Evolutionary conservation across 2,113 vertebrate genomes (phyloP).

Genomic region (Apteryx owenii): DNA sequence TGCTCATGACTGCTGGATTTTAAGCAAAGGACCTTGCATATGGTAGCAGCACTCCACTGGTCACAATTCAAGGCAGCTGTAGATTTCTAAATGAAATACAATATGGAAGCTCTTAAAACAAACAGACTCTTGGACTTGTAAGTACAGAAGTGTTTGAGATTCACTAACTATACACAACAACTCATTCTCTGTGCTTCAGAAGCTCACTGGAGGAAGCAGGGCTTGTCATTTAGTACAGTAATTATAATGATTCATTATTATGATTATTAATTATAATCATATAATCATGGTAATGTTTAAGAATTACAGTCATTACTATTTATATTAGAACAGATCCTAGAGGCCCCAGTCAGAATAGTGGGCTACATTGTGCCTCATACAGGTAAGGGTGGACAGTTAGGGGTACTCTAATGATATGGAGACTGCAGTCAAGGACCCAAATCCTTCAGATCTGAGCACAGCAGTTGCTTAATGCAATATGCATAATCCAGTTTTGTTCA

Average conservation of each 20-base stretch:
- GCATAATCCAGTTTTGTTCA: fast-evolving
- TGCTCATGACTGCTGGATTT: background rate
- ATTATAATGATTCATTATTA: slow-evolving; percentile 71
- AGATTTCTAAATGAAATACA: slow-evolving; percentile 10
- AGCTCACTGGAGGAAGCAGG: slow-evolving; percentile 26
- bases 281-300: slow-evolving; percentile 67
- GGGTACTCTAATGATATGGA: background rate
- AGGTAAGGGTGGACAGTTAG: background rate
- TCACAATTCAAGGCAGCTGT: slow-evolving; percentile 35
- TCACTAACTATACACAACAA: slow-evolving; percentile 30
- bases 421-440: background rate
- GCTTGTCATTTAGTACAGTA: slow-evolving; percentile 48
- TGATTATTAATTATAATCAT: slow-evolving; percentile 66
- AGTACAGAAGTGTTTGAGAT: slow-evolving; percentile 5
- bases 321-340: slow-evolving; percentile 44
- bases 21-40: background rate
- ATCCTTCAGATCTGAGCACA: background rate
- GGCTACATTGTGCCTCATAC: background rate
- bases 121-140: background rate
- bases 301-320: slow-evolving; percentile 70
- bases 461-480: fast-evolving
- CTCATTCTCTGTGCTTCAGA: slow-evolving; percentile 8
- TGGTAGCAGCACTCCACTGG: background rate
- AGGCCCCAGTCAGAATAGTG: slow-evolving; percentile 29
- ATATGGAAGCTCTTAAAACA: slow-evolving; percentile 33